Percentiles rank a stretch among this genome's conserved stretches.
Evolutionary conservation across 1,140 invertebrate species (phyloP).

Genomic region (Cotesia glomerata): DNA sequence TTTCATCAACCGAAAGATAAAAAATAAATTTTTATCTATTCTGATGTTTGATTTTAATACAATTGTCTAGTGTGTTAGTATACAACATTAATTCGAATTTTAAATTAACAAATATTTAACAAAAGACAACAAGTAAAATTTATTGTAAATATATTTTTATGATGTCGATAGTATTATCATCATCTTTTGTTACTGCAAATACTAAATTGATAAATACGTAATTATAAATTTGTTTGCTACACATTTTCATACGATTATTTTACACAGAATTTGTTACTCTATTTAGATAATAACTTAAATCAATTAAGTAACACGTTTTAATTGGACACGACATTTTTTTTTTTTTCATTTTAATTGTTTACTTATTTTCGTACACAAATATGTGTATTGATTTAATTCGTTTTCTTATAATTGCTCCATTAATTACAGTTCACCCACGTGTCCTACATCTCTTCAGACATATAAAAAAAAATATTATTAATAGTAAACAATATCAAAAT

Average conservation of each 20-base stretch:
- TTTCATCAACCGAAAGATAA: not conserved
- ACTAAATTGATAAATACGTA: constrained; percentile 51
- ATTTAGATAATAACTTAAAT: constrained; percentile 51
- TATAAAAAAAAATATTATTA: not conserved
- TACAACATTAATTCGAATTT: too few species aligned
- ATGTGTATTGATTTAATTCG: constrained; percentile 9
- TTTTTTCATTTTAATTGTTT: constrained; percentile 11
- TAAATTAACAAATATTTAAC: not conserved
- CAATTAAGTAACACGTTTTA: constrained; percentile 50
- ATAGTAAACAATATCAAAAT: not conserved
- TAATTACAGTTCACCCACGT: not conserved
- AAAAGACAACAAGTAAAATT: too few species aligned
- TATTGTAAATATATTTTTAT: not conserved
- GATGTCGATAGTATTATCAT: constrained; percentile 21
- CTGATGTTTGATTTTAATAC: not conserved
- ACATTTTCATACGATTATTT: constrained; percentile 54
- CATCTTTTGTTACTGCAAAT: constrained; percentile 54
- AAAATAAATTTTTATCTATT: not conserved
- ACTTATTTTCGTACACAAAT: constrained; percentile 10
- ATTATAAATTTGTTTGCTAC: constrained; percentile 57
- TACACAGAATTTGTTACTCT: constrained; percentile 56
- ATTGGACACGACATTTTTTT: constrained; percentile 38
- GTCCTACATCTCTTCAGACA: not conserved
- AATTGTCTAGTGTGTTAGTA: too few species aligned
- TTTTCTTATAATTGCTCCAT: not conserved